These are phyloP conservation scores for Protosalanx chinensis DNA, from an alignment of 2,797 vertebrate species.

Conservation along the genomic window DNA sequence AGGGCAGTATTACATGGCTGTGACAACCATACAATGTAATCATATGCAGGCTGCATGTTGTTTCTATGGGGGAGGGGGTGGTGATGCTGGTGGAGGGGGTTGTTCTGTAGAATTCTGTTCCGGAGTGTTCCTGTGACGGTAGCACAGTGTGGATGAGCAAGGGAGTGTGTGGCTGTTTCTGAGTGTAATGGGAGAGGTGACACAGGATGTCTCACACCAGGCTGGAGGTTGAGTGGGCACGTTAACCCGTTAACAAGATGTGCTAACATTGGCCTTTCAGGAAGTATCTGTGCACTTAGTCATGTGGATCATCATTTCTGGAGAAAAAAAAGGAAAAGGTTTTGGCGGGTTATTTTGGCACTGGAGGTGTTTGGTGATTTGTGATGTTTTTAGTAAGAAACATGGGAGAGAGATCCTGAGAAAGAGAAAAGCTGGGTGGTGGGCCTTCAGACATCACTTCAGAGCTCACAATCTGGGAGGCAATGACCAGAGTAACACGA, in stretches of 20 bases:
- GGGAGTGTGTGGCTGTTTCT: not conserved
- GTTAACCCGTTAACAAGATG: not conserved
- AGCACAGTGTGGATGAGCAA: not conserved
- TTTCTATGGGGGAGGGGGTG: too few species aligned
- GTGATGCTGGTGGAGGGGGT: not conserved
- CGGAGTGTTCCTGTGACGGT: too few species aligned
- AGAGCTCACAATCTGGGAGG: too few species aligned
- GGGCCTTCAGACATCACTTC: too few species aligned
- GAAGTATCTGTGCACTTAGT: not conserved
- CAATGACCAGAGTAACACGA: too few species aligned
- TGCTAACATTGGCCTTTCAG: not conserved
- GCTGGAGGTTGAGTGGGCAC: not conserved
- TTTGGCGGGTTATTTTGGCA: constrained; percentile 11
- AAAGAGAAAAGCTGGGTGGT: too few species aligned
- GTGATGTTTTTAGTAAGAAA: not conserved
- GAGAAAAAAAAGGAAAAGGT: not conserved
- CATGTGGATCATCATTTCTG: constrained; percentile 1
- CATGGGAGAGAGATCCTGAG: too few species aligned
- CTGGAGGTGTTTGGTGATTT: not conserved
- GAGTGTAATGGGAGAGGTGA: not conserved
- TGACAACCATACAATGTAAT: not conserved
- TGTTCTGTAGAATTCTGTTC: too few species aligned
- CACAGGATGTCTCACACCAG: not conserved
- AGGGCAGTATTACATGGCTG: not conserved
- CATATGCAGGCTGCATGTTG: not conserved